These are phyloP conservation scores for Ambastaia sidthimunki DNA, from an alignment of 2,797 vertebrate genomes.

Conservation along the genomic window DNA sequence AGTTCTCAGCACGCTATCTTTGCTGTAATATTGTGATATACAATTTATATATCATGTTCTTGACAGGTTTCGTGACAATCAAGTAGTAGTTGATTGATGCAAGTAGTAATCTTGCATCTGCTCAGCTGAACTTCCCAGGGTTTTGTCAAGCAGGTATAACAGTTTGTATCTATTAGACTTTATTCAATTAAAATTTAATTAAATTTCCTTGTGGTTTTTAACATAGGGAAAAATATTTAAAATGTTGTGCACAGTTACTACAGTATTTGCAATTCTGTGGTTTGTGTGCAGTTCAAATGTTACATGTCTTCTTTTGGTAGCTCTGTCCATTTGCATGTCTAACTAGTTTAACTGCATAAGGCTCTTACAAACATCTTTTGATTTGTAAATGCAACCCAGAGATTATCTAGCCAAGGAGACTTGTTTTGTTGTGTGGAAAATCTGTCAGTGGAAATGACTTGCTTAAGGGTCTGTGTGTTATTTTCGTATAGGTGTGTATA, in stretches of 20 bases:
- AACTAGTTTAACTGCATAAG: too few species aligned
- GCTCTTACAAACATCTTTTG: too few species aligned
- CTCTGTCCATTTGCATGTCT: neutral
- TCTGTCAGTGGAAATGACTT: too few species aligned
- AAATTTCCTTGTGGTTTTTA: conserved; percentile 17
- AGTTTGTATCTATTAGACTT: neutral
- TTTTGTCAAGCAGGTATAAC: conserved; percentile 8
- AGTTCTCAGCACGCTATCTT: too few species aligned
- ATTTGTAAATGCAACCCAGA: too few species aligned
- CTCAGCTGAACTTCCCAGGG: neutral
- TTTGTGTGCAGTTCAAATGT: neutral
- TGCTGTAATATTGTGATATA: too few species aligned
- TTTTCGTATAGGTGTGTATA: too few species aligned
- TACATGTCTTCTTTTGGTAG: neutral
- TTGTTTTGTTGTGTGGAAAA: too few species aligned
- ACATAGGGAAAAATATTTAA: neutral
- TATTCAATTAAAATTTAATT: neutral
- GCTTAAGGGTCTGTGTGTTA: too few species aligned
- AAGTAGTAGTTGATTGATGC: neutral
- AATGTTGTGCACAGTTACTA: conserved; percentile 3
- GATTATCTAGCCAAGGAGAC: too few species aligned
- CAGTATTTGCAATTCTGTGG: neutral
- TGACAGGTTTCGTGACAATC: neutral
- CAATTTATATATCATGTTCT: neutral
- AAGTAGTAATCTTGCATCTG: neutral